These are phyloP conservation scores for Otis tarda DNA, from an alignment of 2,113 vertebrate genomes.

Conservation along the genomic window DNA sequence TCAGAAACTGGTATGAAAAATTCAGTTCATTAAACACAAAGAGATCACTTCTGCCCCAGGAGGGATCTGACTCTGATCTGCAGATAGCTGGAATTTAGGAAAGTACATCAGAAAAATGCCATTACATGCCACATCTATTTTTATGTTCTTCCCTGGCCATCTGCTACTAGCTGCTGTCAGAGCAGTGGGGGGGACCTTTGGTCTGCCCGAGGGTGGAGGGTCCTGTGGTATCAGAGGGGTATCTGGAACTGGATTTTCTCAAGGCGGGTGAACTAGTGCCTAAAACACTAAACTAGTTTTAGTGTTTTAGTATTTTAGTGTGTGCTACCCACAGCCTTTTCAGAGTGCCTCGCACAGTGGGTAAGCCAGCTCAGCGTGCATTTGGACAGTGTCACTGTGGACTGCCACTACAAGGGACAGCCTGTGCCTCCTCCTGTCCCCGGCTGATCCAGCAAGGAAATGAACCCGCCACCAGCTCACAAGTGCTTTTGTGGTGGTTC, in stretches of 20 bases:
- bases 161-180: background rate
- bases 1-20: background rate
- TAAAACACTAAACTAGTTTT: too few species aligned
- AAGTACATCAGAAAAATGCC: background rate
- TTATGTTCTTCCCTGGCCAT: background rate
- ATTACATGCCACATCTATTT: background rate
- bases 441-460: background rate
- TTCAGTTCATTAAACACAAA: background rate
- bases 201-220: background rate
- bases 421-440: background rate
- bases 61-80: background rate
- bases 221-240: background rate
- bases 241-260: background rate
- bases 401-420: background rate
- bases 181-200: background rate
- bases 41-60: background rate
- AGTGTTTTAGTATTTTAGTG: background rate
- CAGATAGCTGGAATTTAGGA: background rate
- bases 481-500: background rate
- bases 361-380: background rate
- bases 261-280: background rate
- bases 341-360: fast-evolving
- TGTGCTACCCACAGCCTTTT: background rate
- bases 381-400: background rate
- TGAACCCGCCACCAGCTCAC: background rate